A percentile compares a stretch with the other conserved stretches of the same genome.
Evolutionary conservation across 2,113 vertebrate genomes (phyloP).

Genomic region (Abramis brama): DNA sequence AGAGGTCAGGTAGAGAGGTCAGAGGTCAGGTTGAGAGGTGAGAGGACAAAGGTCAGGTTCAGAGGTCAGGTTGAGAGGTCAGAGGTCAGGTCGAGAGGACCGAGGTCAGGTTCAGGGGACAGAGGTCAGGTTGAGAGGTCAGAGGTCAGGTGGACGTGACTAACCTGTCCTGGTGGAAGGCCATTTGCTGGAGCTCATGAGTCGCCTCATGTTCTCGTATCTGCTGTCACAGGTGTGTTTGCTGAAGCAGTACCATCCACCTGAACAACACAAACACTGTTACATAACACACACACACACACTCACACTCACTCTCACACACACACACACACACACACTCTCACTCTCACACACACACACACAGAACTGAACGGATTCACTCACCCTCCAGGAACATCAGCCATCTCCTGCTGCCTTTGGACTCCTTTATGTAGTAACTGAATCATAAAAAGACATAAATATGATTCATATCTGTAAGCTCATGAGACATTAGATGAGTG

Average conservation of each 20-base stretch:
- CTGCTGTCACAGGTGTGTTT: conserved; percentile 93
- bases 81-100: too few relatives aligned
- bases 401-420: conserved; percentile 92
- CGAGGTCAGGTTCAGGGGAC: too few relatives aligned
- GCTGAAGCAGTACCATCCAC: conserved; percentile 98
- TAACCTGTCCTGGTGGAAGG: conserved; percentile 89
- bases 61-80: too few relatives aligned
- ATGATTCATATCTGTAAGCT: not conserved
- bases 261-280: conserved; percentile 66
- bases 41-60: too few relatives aligned
- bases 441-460: conserved; percentile 31
- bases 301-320: too few relatives aligned
- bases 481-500: too few relatives aligned
- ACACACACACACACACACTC: too few relatives aligned
- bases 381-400: conserved; percentile 93
- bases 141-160: conserved; percentile 21
- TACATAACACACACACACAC: not conserved
- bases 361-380: conserved; percentile 27
- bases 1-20: too few relatives aligned
- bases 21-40: too few relatives aligned
- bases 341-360: too few relatives aligned
- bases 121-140: not conserved
- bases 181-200: conserved; percentile 97
- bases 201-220: conserved; percentile 87
- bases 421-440: conserved; percentile 96